These are phyloP conservation scores for Taxidea taxus DNA, from an alignment of 2,113 vertebrate species.

Conservation along the genomic window DNA sequence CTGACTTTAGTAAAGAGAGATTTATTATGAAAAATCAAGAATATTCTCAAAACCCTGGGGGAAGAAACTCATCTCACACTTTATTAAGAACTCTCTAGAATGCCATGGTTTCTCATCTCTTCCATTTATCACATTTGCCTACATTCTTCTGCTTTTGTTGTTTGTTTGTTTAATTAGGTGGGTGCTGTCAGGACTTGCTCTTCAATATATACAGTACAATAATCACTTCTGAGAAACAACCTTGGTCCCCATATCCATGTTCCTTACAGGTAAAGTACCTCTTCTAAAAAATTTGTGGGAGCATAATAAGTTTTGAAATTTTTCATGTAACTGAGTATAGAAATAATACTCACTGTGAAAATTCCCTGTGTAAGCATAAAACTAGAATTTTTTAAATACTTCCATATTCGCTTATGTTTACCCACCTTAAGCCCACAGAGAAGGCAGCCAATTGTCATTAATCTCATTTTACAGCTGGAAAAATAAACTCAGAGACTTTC, in stretches of 20 bases:
- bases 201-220: not conserved
- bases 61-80: not conserved
- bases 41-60: not conserved
- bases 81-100: not conserved
- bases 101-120: not conserved
- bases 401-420: not conserved
- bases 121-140: not conserved
- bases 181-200: not conserved
- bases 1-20: not conserved
- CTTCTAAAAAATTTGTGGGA: not conserved
- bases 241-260: not conserved
- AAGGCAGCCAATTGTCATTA: not conserved
- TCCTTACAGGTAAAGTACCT: not conserved
- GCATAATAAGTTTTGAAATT: not conserved
- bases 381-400: slow-evolving; percentile 17
- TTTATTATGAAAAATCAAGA: not conserved
- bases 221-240: not conserved
- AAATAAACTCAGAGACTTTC: slow-evolving; percentile 28
- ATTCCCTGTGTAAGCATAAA: not conserved
- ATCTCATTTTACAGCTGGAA: slow-evolving; percentile 26
- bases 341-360: not conserved
- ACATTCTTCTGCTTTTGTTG: not conserved
- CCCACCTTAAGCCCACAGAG: not conserved
- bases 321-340: not conserved
- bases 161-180: not conserved